Evolutionary conservation across 2,888 invertebrate genomes (phyloP).

Genomic region (Drosophila pegasa): DNA sequence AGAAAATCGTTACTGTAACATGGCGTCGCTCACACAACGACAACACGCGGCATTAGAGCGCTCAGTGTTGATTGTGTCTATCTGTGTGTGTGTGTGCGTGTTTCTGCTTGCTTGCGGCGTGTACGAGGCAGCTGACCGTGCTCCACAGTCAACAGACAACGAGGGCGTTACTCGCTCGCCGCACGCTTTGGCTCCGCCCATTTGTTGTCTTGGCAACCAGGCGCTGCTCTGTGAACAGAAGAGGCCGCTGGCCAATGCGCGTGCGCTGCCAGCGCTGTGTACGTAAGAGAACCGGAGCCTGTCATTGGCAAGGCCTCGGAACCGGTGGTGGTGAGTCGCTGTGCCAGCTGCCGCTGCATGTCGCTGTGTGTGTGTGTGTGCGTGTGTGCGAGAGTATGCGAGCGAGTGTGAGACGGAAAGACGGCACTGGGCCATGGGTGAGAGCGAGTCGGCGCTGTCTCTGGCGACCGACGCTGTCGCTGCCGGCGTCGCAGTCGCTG

Average conservation of each 20-base stretch:
- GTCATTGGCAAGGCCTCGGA: slow-evolving; percentile 66
- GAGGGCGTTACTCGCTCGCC: slow-evolving; percentile 67
- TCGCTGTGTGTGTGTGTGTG: slow-evolving; percentile 19
- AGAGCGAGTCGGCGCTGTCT: slow-evolving; percentile 61
- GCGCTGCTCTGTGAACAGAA: slow-evolving; percentile 74
- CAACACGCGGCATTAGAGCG: slow-evolving; percentile 33
- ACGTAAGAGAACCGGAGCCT: slow-evolving; percentile 77
- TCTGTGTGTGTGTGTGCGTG: slow-evolving; percentile 5
- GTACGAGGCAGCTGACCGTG: slow-evolving; percentile 40
- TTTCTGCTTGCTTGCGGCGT: slow-evolving; percentile 6
- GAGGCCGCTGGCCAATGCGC: slow-evolving; percentile 79
- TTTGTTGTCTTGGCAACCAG: slow-evolving; percentile 77
- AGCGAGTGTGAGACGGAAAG: slow-evolving; percentile 52
- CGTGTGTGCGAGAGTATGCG: slow-evolving; percentile 26
- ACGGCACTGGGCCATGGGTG: slow-evolving; percentile 44
- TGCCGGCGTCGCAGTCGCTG: slow-evolving; percentile 37
- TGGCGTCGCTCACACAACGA: slow-evolving; percentile 76
- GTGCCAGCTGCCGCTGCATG: slow-evolving; percentile 27
- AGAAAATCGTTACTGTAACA: slow-evolving; percentile 81
- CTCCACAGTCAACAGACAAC: slow-evolving; percentile 30
- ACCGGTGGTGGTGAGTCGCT: slow-evolving; percentile 59
- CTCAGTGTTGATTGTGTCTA: neutral
- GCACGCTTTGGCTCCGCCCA: slow-evolving; percentile 64
- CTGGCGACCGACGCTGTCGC: slow-evolving; percentile 28
- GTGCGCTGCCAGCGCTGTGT: slow-evolving; percentile 75